A percentile compares a stretch with the other conserved stretches of the same genome.
These are phyloP conservation scores for Auanema freiburgensis DNA, from an alignment of 2,888 invertebrate species.

Conservation along the genomic window DNA sequence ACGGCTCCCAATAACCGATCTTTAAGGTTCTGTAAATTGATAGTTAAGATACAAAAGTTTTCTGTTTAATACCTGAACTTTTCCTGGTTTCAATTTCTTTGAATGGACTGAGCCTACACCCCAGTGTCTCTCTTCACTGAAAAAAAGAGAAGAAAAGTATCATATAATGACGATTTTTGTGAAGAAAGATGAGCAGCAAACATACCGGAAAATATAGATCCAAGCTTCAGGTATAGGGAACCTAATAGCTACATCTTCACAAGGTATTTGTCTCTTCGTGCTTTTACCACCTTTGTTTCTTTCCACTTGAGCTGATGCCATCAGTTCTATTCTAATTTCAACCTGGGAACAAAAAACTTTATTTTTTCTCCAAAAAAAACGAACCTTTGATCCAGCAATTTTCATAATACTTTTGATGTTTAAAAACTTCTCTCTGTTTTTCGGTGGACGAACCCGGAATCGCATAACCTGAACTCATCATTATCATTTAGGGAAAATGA, in stretches of 20 bases:
- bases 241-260: conserved; percentile 90
- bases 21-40: conserved; percentile 56
- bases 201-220: conserved; percentile 89
- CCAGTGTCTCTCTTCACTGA: conserved; percentile 80
- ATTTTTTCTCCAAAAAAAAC: too few species aligned
- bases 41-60: neutral
- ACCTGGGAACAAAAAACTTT: conserved; percentile 74
- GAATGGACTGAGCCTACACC: conserved; percentile 95
- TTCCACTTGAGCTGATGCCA: conserved; percentile 78
- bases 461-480: conserved; percentile 51
- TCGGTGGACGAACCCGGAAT: conserved; percentile 83
- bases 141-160: neutral
- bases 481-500: neutral
- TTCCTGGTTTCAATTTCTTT: conserved; percentile 72
- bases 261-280: conserved; percentile 86
- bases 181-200: neutral
- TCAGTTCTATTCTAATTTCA: conserved; percentile 88
- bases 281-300: conserved; percentile 81
- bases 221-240: conserved; percentile 97
- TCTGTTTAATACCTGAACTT: conserved; percentile 67
- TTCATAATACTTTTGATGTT: conserved; percentile 80
- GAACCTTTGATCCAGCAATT: conserved; percentile 62
- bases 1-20: conserved; percentile 75
- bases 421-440: conserved; percentile 92
- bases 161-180: neutral